These are phyloP conservation scores for Cairina moschata DNA, from an alignment of 2,113 vertebrate genomes.

Conservation along the genomic window DNA sequence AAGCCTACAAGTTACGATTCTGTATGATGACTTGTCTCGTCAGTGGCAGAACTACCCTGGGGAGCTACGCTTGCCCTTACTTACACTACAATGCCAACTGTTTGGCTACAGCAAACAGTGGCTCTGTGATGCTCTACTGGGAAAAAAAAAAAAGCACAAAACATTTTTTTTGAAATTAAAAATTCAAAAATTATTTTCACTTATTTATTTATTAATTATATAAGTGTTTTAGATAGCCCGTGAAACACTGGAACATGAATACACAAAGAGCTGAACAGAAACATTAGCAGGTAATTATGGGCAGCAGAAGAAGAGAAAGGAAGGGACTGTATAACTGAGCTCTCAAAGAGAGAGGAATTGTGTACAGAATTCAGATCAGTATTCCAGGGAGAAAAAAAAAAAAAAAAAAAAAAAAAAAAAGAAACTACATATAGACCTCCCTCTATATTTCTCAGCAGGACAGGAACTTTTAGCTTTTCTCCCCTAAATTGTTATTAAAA, in stretches of 20 bases:
- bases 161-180: background rate
- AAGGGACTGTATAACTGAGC: background rate
- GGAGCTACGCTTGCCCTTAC: fast-evolving
- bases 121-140: background rate
- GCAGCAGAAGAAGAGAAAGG: background rate
- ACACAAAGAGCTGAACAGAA: background rate
- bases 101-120: background rate
- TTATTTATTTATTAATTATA: background rate
- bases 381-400: background rate
- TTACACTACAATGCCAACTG: background rate
- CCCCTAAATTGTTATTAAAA: conserved; percentile 6
- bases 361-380: background rate
- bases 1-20: background rate
- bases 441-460: background rate
- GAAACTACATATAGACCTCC: background rate
- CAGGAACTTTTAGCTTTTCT: background rate
- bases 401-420: background rate
- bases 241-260: background rate
- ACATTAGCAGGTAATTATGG: background rate
- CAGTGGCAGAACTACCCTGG: background rate
- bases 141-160: background rate
- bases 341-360: background rate
- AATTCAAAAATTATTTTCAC: background rate
- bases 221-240: background rate
- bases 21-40: background rate